A percentile compares a stretch with the other conserved stretches of the same genome.
Evolutionary conservation across 2,797 vertebrate species (phyloP).

Genomic region (Micromesistius poutassou): DNA sequence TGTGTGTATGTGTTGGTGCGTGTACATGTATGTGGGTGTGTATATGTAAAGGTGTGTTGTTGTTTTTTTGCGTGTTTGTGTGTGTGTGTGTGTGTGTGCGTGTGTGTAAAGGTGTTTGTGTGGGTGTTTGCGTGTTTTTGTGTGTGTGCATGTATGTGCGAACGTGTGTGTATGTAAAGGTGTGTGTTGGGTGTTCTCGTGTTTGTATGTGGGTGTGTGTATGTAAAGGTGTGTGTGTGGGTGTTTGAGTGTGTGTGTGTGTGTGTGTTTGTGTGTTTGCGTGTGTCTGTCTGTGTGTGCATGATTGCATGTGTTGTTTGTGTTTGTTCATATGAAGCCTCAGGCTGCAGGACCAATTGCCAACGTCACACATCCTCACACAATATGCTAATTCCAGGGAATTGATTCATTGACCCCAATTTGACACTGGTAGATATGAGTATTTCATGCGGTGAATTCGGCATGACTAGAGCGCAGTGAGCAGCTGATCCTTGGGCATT

Average conservation of each 20-base stretch:
- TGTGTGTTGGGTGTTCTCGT: neutral
- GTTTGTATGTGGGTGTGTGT: conserved; percentile 5
- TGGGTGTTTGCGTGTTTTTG: no score
- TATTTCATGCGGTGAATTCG: no score
- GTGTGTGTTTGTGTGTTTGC: neutral
- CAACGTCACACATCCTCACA: neutral
- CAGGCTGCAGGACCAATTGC: no score
- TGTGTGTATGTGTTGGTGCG: neutral
- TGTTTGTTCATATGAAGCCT: neutral
- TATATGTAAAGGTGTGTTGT: neutral
- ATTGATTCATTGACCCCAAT: no score
- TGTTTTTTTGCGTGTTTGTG: neutral
- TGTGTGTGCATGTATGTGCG: neutral
- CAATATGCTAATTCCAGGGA: no score
- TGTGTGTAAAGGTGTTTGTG: neutral
- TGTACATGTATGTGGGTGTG: conserved; percentile 5
- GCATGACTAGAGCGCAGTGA: no score
- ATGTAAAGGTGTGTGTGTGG: neutral
- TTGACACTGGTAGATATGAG: no score
- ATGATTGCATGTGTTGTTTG: neutral
- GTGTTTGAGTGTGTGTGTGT: no score
- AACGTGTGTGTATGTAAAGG: neutral
- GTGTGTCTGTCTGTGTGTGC: neutral
- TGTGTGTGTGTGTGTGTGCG: conserved; percentile 1
- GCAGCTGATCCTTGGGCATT: no score